Percentiles rank a stretch among this genome's conserved stretches.
Conservation (phyloP, 92 coral and sea anemone species). For the Metridium senile region DNA sequence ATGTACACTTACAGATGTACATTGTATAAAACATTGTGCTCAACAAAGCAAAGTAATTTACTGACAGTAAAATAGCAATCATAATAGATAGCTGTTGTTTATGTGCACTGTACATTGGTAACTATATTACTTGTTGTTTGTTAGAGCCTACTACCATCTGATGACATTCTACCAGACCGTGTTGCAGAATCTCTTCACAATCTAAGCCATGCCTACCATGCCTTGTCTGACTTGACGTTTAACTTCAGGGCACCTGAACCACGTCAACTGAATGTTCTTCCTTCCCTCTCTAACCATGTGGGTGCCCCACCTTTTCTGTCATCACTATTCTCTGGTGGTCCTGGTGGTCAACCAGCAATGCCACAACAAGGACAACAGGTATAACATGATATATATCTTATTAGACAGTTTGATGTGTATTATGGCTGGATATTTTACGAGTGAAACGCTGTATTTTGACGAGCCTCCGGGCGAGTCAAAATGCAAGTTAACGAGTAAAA, state of each 20-base stretch:
- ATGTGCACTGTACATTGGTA: background rate
- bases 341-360: constrained; percentile 24
- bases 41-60: too few relatives aligned
- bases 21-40: too few relatives aligned
- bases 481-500: too few relatives aligned
- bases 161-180: constrained; percentile 92
- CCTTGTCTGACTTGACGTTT: constrained; percentile 92
- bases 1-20: too few relatives aligned
- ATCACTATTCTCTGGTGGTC: constrained; percentile 38
- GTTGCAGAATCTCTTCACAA: constrained; percentile 94
- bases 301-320: constrained; percentile 67
- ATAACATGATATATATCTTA: too few relatives aligned
- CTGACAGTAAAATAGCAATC: too few relatives aligned
- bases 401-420: too few relatives aligned
- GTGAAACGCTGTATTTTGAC: too few relatives aligned
- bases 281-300: constrained; percentile 82
- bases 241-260: constrained; percentile 92
- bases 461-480: too few relatives aligned
- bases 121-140: background rate
- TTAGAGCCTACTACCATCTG: constrained; percentile 79
- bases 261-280: constrained; percentile 72
- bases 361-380: constrained; percentile 43
- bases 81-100: too few relatives aligned
- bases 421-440: too few relatives aligned
- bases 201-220: constrained; percentile 97